Evolutionary conservation across 2,113 vertebrate genomes (phyloP).

Genomic region (Prunella himalayana): DNA sequence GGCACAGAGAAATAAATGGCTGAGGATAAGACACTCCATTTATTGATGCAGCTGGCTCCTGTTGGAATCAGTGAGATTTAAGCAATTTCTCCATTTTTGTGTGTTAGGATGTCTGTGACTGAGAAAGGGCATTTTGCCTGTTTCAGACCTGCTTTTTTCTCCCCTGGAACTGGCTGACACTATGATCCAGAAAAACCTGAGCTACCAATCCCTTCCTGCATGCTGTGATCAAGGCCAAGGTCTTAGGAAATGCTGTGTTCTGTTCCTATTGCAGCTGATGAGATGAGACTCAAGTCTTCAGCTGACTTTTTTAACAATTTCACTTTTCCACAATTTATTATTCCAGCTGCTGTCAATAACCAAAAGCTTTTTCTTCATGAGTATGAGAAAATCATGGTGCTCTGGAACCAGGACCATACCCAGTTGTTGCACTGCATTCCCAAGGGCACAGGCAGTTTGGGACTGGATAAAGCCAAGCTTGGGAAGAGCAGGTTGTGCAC

Average conservation of each 20-base stretch:
- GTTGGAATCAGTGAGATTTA: not conserved
- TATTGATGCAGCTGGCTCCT: not conserved
- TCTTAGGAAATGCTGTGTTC: not conserved
- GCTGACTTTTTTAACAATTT: not conserved
- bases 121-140: not conserved
- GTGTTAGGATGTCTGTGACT: not conserved
- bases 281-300: not conserved
- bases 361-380: not conserved
- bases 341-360: not conserved
- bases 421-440: not conserved
- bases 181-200: not conserved
- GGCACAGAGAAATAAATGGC: not conserved
- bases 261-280: not conserved
- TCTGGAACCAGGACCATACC: not conserved
- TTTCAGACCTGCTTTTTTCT: not conserved
- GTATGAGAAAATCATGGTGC: not conserved
- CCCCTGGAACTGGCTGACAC: not conserved
- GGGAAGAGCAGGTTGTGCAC: not conserved
- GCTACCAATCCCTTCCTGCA: not conserved
- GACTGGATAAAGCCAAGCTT: not conserved
- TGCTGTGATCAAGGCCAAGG: not conserved
- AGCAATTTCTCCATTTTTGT: not conserved
- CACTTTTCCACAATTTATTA: not conserved
- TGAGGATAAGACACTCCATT: not conserved
- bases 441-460: not conserved